Evolutionary conservation across 1,140 invertebrate species (phyloP), one percentile per base, ranked within the genome.

Genomic region (Trichonephila clavata): DNA sequence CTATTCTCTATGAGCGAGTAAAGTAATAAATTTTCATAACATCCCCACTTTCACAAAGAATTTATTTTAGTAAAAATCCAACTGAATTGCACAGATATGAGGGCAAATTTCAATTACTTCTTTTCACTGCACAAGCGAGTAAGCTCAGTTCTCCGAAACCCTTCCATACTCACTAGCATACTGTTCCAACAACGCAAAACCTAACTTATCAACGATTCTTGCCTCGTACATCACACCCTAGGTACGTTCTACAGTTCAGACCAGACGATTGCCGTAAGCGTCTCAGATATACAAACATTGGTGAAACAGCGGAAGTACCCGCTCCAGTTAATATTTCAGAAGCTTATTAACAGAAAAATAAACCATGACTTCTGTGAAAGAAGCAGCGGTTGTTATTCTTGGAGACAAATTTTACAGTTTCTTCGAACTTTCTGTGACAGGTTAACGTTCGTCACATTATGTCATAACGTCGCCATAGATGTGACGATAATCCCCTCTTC

Each of bases 381-480:
- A 32, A 80, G 39, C n/a, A n/a, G 68, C n/a, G 68, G 14, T 24
- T 71, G 27, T 71, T 71, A 32, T 27, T 27, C 43, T 39, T 21
- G 14, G 68, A 32, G 68, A 71, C n/a, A 18, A 60, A 59, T 71
- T 81, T 60, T 80, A 80, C 68, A 90, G n/a, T 81, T 90, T 90
- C 88, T 61, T 59, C 71, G 88, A 90, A 90, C 50, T 39, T 32
- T 16, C 20, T 59, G 13, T 32, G 71, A 10, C 68, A 81, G 88
- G 88, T 90, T 90, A 90, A 80, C 43, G 88, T 60, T 80, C 88
- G 43, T 81, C 88, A 59, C 21, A 80, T 77, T 90, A 81, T 90
- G 27, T 20, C 43, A 6, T 24, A 68, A 5, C 65, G 32, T 71
- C 71, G 21, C 8, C 8, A 21, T 60, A 60, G 24, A 61, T 90